These are phyloP conservation scores for Lucilia sericata DNA, from an alignment of 1,140 invertebrate genomes.

Conservation along the genomic window DNA sequence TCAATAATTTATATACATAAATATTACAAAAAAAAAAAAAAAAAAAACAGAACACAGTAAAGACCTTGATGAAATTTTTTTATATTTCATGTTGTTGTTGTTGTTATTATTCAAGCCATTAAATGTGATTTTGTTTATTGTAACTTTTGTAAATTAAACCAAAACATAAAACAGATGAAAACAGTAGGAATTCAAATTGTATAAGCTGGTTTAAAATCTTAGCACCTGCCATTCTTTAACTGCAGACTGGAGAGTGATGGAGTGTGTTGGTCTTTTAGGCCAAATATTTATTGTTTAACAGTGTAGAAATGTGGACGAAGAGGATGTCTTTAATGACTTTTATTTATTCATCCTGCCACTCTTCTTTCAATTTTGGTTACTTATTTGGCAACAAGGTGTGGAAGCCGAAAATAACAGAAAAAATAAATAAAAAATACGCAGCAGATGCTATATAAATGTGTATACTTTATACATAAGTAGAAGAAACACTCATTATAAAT, in stretches of 20 bases:
- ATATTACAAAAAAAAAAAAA: too few species aligned
- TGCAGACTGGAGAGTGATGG: not conserved
- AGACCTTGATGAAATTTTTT: not conserved
- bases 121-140: slow-evolving; percentile 3
- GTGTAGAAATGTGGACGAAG: not conserved
- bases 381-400: not conserved
- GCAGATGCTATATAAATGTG: not conserved
- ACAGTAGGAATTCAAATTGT: slow-evolving; percentile 17
- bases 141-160: slow-evolving; percentile 18
- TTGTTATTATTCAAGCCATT: not conserved
- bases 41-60: not conserved
- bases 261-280: not conserved
- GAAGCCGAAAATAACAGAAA: not conserved
- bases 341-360: not conserved
- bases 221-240: not conserved
- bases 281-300: not conserved
- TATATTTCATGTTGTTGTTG: not conserved
- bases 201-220: not conserved
- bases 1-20: not conserved
- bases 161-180: not conserved
- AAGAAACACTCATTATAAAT: too few species aligned
- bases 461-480: not conserved
- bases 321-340: not conserved
- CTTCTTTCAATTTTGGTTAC: not conserved
- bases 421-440: not conserved